phyloP scores from a whole-genome alignment of 2,113 vertebrate species.

The Tamias sibiricus region DNA sequence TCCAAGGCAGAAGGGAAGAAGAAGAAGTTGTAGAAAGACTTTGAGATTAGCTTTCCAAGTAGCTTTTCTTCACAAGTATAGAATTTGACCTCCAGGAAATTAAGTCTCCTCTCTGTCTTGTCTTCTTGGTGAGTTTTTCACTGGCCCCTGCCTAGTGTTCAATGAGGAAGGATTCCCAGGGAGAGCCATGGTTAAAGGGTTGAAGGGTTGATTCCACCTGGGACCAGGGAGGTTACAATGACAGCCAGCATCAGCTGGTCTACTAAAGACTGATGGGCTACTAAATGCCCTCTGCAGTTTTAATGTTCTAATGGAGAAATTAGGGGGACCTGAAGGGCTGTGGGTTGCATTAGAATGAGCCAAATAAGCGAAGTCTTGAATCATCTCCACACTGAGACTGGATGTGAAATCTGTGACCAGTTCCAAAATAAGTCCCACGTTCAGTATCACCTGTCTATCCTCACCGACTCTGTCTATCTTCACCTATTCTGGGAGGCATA shows the following conservation, averaged over 20 bases:
- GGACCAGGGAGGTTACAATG: not conserved
- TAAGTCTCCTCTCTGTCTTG: not conserved
- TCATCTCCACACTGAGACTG: not conserved
- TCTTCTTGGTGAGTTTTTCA: not conserved
- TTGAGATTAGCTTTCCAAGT: not conserved
- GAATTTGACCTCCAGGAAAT: not conserved
- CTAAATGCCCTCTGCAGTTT: not conserved
- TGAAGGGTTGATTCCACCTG: not conserved
- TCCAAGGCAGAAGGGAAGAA: not conserved
- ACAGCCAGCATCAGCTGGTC: not conserved
- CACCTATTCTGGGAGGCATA: not conserved
- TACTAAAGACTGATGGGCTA: not conserved
- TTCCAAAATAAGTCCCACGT: not conserved
- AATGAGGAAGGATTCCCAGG: not conserved
- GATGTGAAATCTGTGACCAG: not conserved
- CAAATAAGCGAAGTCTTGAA: not conserved
- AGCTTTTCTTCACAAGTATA: not conserved
- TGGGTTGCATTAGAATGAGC: not conserved
- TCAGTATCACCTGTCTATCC: not conserved
- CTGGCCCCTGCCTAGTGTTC: not conserved
- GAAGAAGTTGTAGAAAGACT: not conserved
- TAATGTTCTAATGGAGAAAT: not conserved
- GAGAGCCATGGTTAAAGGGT: not conserved
- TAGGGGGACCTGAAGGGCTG: not conserved
- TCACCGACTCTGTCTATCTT: not conserved